A percentile compares a stretch with the other conserved stretches of the same genome.
Evolutionary conservation across 1,140 invertebrate species (phyloP).

Genomic region (Arion vulgaris): DNA sequence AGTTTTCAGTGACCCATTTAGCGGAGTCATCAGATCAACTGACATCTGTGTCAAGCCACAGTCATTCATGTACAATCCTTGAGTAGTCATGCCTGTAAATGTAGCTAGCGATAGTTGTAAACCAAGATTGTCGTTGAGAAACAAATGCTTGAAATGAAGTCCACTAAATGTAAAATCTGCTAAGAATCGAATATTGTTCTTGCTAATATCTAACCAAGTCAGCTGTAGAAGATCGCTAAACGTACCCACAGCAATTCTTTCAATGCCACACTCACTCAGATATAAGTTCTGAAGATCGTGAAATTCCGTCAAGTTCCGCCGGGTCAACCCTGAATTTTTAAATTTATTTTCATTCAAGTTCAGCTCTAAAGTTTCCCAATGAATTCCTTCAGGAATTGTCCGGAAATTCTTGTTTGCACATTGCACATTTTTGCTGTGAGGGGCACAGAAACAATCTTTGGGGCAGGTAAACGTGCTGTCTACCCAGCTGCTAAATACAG

Average conservation of each 20-base stretch:
- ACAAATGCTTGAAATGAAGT: slow-evolving; percentile 66
- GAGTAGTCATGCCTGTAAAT: slow-evolving; percentile 64
- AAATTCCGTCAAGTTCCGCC: slow-evolving; percentile 64
- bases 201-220: slow-evolving; percentile 69
- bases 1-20: slow-evolving; percentile 65
- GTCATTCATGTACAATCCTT: slow-evolving; percentile 68
- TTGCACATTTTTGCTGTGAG: slow-evolving; percentile 64
- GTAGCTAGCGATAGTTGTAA: slow-evolving; percentile 62
- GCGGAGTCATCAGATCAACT: slow-evolving; percentile 61
- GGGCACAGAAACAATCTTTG: slow-evolving; percentile 66
- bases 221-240: slow-evolving; percentile 65
- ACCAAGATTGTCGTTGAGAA: slow-evolving; percentile 68
- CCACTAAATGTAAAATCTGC: slow-evolving; percentile 68
- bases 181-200: slow-evolving; percentile 67
- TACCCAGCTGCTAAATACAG: slow-evolving; percentile 23
- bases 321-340: slow-evolving; percentile 51
- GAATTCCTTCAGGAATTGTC: slow-evolving; percentile 66
- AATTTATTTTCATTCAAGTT: slow-evolving; percentile 70
- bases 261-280: slow-evolving; percentile 68
- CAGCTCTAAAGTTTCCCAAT: slow-evolving; percentile 63
- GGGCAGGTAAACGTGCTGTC: slow-evolving; percentile 56
- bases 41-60: slow-evolving; percentile 62
- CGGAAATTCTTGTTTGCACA: slow-evolving; percentile 64
- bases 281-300: slow-evolving; percentile 64
- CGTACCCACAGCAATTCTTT: slow-evolving; percentile 65